These are phyloP conservation scores for Pachypanchax playfairii DNA, from an alignment of 2,113 vertebrate genomes.

Conservation along the genomic window DNA sequence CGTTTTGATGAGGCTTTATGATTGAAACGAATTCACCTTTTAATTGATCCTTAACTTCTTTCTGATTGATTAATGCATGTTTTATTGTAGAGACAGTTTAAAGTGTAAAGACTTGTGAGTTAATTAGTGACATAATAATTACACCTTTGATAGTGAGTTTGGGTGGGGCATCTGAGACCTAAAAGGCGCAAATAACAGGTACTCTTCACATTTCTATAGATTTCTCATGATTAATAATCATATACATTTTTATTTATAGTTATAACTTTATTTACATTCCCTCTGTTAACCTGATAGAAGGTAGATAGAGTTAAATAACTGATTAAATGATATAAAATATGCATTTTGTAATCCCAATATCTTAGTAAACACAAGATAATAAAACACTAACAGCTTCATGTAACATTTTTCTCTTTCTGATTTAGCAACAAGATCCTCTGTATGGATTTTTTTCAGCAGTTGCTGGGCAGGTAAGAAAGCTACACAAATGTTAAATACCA, in stretches of 20 bases:
- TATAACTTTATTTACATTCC: background rate
- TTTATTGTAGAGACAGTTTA: background rate
- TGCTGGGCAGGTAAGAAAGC: slow-evolving; percentile 74
- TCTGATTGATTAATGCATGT: too few species aligned
- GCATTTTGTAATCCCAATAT: background rate
- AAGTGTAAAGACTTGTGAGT: background rate
- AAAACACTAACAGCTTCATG: background rate
- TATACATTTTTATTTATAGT: background rate
- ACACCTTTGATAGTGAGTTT: background rate
- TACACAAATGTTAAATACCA: background rate
- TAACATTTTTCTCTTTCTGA: background rate
- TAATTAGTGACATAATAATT: background rate
- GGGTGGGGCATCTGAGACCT: background rate
- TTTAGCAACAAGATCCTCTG: slow-evolving; percentile 78
- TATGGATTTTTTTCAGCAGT: slow-evolving; percentile 76
- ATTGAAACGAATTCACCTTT: background rate
- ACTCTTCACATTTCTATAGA: background rate
- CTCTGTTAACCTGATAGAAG: too few species aligned
- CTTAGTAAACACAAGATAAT: background rate
- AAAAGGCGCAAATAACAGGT: background rate
- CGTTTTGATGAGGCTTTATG: background rate
- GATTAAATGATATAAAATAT: too few species aligned
- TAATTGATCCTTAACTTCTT: background rate
- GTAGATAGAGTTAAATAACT: too few species aligned
- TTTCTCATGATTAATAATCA: background rate